phyloP scores from a whole-genome alignment of 2,797 vertebrate species.

The Odontamblyopus rebecca region DNA sequence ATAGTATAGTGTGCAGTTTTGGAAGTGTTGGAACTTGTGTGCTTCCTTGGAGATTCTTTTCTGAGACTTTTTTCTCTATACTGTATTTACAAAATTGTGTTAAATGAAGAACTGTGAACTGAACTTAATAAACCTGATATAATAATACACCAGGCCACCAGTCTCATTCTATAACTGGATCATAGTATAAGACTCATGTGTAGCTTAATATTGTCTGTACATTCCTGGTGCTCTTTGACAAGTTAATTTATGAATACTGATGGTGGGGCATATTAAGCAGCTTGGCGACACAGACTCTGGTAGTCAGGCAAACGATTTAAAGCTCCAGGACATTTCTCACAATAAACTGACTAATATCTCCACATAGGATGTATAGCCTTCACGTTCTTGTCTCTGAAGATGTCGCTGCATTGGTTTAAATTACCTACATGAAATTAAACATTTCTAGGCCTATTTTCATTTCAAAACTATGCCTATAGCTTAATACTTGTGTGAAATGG shows the following conservation, averaged over 20 bases:
- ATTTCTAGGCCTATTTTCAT: no score
- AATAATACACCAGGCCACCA: background rate
- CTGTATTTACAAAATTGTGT: slow-evolving; percentile 1
- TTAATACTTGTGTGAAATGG: background rate
- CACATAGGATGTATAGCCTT: background rate
- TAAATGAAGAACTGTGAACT: background rate
- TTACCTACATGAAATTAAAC: no score
- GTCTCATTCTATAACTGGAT: background rate
- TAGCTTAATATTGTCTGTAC: background rate
- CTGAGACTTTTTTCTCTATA: background rate
- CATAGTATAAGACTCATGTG: background rate
- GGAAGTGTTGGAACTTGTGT: no score
- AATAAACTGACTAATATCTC: background rate
- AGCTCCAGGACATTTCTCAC: background rate
- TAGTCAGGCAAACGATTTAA: background rate
- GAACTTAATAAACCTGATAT: background rate
- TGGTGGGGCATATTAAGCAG: no score
- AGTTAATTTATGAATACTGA: background rate
- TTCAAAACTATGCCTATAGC: no score
- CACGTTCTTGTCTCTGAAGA: no score
- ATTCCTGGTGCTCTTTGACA: background rate
- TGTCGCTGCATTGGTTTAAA: no score
- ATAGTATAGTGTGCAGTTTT: background rate
- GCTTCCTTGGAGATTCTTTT: background rate
- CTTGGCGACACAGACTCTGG: no score